phyloP scores from a whole-genome alignment of 1,140 invertebrate species.

The Drosophila melanica region DNA sequence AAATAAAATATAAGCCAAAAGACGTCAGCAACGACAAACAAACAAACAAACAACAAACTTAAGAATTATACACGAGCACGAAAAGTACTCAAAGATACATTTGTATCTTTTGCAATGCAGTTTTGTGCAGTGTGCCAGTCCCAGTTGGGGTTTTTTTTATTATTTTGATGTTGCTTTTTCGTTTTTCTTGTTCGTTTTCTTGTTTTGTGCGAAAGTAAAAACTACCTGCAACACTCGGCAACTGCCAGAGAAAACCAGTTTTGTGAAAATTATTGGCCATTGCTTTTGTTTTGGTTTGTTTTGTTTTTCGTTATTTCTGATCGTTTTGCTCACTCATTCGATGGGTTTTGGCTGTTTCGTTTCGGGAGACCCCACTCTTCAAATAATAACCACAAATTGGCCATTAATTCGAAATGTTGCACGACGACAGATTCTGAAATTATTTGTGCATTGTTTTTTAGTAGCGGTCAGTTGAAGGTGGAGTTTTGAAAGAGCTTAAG shows the following conservation, averaged over 20 bases:
- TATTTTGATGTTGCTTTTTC: background rate
- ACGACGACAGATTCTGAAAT: slow-evolving; percentile 26
- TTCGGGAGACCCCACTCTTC: background rate
- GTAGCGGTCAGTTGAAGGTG: slow-evolving; percentile 23
- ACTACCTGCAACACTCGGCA: slow-evolving; percentile 71
- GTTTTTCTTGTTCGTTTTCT: slow-evolving; percentile 24
- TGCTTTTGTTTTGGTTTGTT: slow-evolving; percentile 48
- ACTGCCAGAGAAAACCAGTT: slow-evolving; percentile 68
- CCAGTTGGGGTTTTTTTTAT: slow-evolving; percentile 16
- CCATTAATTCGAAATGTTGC: slow-evolving; percentile 23
- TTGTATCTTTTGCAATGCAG: slow-evolving; percentile 67
- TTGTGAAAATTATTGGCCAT: slow-evolving; percentile 76
- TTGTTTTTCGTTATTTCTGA: slow-evolving; percentile 33
- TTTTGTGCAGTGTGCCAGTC: slow-evolving; percentile 36
- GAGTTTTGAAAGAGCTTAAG: no score
- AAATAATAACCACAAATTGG: slow-evolving; percentile 61
- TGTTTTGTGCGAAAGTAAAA: slow-evolving; percentile 77
- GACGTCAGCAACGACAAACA: slow-evolving; percentile 53
- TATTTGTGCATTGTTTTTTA: slow-evolving; percentile 7
- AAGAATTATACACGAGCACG: slow-evolving; percentile 13
- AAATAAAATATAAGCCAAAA: slow-evolving; percentile 51
- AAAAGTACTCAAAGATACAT: slow-evolving; percentile 61
- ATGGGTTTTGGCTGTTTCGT: background rate
- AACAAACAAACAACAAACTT: slow-evolving; percentile 28
- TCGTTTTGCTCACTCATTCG: slow-evolving; percentile 21